Evolutionary conservation across 2,888 invertebrate genomes (phyloP).

Genomic region (Tetragonula carbonaria): DNA sequence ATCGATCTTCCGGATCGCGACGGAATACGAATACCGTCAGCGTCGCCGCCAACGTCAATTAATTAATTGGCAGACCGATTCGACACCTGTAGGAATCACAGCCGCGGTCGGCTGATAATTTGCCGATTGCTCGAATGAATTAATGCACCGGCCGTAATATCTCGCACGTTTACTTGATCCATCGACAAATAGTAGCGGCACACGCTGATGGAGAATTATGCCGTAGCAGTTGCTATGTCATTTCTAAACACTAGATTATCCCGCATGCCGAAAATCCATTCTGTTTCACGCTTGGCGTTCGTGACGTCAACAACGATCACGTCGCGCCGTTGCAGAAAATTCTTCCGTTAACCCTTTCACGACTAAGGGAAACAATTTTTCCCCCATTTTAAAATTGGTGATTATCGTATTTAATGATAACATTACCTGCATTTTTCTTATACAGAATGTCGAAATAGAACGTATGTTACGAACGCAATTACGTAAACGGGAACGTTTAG

Average conservation of each 20-base stretch:
- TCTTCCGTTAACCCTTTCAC: no score
- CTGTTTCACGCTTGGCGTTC: not conserved
- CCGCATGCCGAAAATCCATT: not conserved
- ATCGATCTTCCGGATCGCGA: constrained; percentile 13
- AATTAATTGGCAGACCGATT: constrained; percentile 50
- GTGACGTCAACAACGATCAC: no score
- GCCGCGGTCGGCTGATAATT: constrained; percentile 39
- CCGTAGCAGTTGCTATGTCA: not conserved
- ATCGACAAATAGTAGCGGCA: not conserved
- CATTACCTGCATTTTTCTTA: no score
- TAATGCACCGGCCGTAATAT: constrained; percentile 41
- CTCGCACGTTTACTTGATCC: constrained; percentile 4
- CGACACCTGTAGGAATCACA: constrained; percentile 51
- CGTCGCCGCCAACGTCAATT: constrained; percentile 26
- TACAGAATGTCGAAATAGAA: no score
- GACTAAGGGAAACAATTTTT: no score
- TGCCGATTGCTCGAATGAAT: constrained; percentile 47
- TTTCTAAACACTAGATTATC: not conserved
- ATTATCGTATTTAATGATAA: no score
- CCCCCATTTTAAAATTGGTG: no score
- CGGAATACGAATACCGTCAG: constrained; percentile 1
- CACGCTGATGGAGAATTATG: not conserved
- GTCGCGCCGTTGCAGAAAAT: no score
- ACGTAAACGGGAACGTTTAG: no score
- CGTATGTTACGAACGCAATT: no score